Evolutionary conservation across 2,797 vertebrate species (phyloP).

Genomic region (Myiotriccus ornatus): DNA sequence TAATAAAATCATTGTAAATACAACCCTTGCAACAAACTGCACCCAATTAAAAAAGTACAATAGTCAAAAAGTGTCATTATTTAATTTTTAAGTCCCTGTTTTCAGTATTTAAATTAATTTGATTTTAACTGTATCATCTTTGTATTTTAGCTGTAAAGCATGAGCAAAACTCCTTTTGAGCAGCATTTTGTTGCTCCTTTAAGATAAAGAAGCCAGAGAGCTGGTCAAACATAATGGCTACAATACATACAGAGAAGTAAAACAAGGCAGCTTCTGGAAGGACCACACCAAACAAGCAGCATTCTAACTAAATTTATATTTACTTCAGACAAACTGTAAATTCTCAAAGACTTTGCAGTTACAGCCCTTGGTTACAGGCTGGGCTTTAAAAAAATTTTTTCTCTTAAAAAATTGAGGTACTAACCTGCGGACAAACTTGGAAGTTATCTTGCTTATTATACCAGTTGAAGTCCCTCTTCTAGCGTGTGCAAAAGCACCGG

Average conservation of each 20-base stretch:
- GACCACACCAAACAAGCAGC: not conserved
- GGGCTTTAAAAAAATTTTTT: not conserved
- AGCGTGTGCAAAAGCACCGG: conserved; percentile 88
- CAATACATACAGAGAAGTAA: not conserved
- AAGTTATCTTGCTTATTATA: conserved; percentile 97
- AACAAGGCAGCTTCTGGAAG: not conserved
- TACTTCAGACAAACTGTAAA: not conserved
- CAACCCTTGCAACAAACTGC: not conserved
- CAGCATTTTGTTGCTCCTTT: not conserved
- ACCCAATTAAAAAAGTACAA: not conserved
- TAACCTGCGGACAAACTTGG: conserved; percentile 97
- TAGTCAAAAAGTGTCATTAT: too few species aligned
- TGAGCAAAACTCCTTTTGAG: not conserved
- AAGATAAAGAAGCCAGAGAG: not conserved
- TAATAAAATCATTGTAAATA: not conserved
- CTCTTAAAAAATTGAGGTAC: conserved; percentile 35
- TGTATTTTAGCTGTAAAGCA: not conserved
- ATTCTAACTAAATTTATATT: not conserved
- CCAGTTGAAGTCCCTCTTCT: conserved; percentile 93
- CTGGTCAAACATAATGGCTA: not conserved
- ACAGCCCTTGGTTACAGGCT: not conserved
- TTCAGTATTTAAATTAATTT: not conserved
- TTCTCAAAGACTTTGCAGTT: not conserved
- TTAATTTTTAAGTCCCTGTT: not conserved
- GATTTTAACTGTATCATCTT: not conserved